Evolutionary conservation across 1,140 invertebrate genomes (phyloP), one percentile per base, ranked within the genome.

Genomic region (Anoplolepis gracilipes): DNA sequence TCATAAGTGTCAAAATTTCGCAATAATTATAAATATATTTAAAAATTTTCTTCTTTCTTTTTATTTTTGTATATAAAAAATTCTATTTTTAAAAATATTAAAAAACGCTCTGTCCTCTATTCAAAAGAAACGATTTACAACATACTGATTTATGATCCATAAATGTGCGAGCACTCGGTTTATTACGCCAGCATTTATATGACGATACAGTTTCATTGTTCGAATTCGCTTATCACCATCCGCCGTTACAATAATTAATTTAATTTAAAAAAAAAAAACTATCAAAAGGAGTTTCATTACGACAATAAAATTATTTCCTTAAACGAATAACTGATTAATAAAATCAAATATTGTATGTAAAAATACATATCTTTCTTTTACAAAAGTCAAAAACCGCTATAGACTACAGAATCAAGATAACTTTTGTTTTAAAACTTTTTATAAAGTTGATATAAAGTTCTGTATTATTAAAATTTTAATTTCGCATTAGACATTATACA

Each of bases 21-120:
- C 36, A 28, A 7, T 59, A 76, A n/a, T 77, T 76, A n/a, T n/a
- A n/a, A n/a, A n/a, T n/a, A n/a, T n/a, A n/a, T 61, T 76, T 19
- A 30, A 7, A 0, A n/a, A 13, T 28, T 61, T 30, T 11, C 13
- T 6, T 10, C 4, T 57, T 11, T 39, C 28, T 5, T 46, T 8
- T 11, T 30, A 10, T 13, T 25, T 76, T 61, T n/a, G 13, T n/a
- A 5, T 36, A 28, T 25, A 39, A 7, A 57, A 73, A 62, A 13
- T 42, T 42, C 8, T 30, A 64, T 46, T 64, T 77, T 28, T 77
- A 57, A 0, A 19, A 39, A 1, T 8, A 4, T 46, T 13, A 16
- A 46, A n/a, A n/a, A n/a, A n/a, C 19, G 36, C 4, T 16, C 39
- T 33, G 22, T 5, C 19, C 22, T 75, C 59, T 5, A 28, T 59